A percentile compares a stretch with the other conserved stretches of the same genome.
phyloP scores from a whole-genome alignment of 1,140 invertebrate species.

The Trachymyrmex cornetzi region DNA sequence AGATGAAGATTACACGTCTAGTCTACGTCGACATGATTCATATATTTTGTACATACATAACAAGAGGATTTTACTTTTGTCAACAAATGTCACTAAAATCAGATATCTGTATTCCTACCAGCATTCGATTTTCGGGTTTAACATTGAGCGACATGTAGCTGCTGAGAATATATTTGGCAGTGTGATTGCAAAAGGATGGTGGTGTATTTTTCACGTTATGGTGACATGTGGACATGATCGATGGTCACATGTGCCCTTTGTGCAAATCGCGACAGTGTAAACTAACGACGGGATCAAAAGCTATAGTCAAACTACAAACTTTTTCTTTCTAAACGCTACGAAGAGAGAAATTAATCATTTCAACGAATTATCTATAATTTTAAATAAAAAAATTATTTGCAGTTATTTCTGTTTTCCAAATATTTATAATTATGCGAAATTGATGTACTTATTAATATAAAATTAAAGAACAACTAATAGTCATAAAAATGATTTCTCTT shows the following conservation, averaged over 20 bases:
- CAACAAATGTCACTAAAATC: background rate
- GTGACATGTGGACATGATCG: slow-evolving; percentile 72
- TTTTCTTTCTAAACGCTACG: background rate
- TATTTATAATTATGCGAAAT: background rate
- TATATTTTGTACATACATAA: background rate
- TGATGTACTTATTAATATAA: background rate
- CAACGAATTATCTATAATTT: background rate
- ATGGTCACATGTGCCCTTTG: slow-evolving; percentile 58
- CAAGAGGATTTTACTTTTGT: background rate
- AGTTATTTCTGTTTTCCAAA: background rate
- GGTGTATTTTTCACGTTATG: slow-evolving; percentile 72
- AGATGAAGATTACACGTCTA: too few relatives aligned
- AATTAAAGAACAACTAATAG: background rate
- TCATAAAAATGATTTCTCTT: background rate
- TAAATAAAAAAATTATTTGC: slow-evolving; percentile 9
- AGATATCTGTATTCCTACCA: background rate
- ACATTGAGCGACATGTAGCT: slow-evolving; percentile 10
- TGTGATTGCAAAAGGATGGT: slow-evolving; percentile 42
- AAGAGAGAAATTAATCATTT: slow-evolving; percentile 9
- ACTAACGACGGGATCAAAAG: slow-evolving; percentile 42
- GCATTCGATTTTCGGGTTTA: slow-evolving; percentile 17
- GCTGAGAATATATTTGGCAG: slow-evolving; percentile 23
- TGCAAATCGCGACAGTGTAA: slow-evolving; percentile 35
- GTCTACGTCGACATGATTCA: too few relatives aligned
- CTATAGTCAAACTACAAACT: background rate